Evolutionary conservation across 2,888 invertebrate genomes (phyloP).

Genomic region (Hoplodrina blanda): DNA sequence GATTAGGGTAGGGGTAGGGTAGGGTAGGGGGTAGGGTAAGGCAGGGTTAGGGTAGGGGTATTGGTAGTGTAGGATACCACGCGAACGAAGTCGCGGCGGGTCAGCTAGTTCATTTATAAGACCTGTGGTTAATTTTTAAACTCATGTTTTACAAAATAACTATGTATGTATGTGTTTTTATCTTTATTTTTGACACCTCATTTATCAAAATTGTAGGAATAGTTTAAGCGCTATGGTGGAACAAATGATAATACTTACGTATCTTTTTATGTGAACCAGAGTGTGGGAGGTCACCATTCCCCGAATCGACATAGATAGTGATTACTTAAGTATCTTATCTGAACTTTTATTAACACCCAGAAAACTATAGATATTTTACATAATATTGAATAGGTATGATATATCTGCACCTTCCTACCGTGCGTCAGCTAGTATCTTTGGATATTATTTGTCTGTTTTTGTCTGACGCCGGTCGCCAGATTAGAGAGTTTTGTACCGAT

Average conservation of each 20-base stretch:
- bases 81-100: too few relatives aligned
- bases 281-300: neutral
- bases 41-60: too few relatives aligned
- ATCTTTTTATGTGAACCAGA: neutral
- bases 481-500: conserved; percentile 60
- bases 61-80: too few relatives aligned
- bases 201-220: too few relatives aligned
- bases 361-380: neutral
- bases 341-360: conserved; percentile 1
- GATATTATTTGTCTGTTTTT: conserved; percentile 57
- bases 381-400: conserved; percentile 2
- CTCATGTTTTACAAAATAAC: too few relatives aligned
- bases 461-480: conserved; percentile 58
- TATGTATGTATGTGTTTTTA: too few relatives aligned
- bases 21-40: too few relatives aligned
- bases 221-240: neutral
- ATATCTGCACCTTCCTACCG: neutral
- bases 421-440: conserved; percentile 48
- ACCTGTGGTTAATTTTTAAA: too few relatives aligned
- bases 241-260: neutral
- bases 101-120: too few relatives aligned
- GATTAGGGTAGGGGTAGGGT: too few relatives aligned
- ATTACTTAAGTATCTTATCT: neutral
- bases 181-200: too few relatives aligned
- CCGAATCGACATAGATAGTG: neutral